These are phyloP conservation scores for Temnothorax curvispinosus DNA, from an alignment of 1,140 invertebrate genomes.

Conservation along the genomic window DNA sequence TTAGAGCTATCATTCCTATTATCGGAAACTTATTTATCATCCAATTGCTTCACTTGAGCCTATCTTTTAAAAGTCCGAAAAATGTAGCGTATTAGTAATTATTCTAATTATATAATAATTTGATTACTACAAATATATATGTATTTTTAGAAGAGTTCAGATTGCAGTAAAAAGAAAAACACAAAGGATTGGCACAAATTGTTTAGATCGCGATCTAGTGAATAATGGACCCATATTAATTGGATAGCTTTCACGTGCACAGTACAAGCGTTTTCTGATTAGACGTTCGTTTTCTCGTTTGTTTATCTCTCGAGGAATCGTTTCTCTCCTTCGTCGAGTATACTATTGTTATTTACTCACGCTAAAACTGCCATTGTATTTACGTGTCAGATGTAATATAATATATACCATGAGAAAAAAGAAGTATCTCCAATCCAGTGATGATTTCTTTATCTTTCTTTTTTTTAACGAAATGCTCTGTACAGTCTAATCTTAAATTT, in stretches of 20 bases:
- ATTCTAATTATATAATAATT: slow-evolving; percentile 32
- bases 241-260: not conserved
- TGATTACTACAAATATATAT: not conserved
- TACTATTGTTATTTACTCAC: slow-evolving; percentile 14
- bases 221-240: not conserved
- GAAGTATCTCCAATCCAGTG: not conserved
- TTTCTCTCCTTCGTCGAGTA: not conserved
- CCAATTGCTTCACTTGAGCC: not conserved
- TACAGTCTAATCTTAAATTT: not conserved
- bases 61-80: not conserved
- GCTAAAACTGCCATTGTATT: slow-evolving; percentile 46
- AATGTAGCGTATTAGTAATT: not conserved
- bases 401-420: slow-evolving; percentile 30
- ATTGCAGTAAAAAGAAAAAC: not conserved
- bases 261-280: slow-evolving; percentile 17
- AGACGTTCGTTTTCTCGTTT: not conserved
- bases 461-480: not conserved
- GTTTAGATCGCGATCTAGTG: not conserved
- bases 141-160: not conserved
- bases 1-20: not conserved
- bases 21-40: slow-evolving; percentile 7
- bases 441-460: not conserved
- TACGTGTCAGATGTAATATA: slow-evolving; percentile 44
- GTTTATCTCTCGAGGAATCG: not conserved
- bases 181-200: not conserved